Conservation (phyloP, 2,797 vertebrate species). For the Austrolebias charrua region DNA sequence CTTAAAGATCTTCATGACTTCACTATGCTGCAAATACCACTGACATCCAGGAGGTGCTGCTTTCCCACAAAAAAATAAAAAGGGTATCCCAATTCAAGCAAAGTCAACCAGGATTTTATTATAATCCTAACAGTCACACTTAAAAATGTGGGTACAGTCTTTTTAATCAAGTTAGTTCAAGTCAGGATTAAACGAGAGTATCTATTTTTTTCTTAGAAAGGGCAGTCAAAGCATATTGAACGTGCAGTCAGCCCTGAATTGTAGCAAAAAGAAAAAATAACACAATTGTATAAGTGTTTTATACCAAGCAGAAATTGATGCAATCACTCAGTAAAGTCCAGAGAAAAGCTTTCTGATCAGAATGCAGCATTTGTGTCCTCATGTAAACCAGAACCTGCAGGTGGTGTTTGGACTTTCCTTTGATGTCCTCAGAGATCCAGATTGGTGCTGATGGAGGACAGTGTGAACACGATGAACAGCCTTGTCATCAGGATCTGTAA, state of each 20-base stretch:
- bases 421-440: constrained; percentile 38
- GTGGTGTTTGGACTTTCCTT: constrained; percentile 26
- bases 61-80: constrained; percentile 8
- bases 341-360: constrained; percentile 6
- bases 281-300: constrained; percentile 3
- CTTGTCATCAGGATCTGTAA: constrained; percentile 36
- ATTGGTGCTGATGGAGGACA: constrained; percentile 32
- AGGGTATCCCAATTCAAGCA: background rate
- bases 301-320: background rate
- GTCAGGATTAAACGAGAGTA: background rate
- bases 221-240: background rate
- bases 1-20: constrained; percentile 36
- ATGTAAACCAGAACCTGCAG: background rate
- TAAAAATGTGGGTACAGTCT: background rate
- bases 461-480: constrained; percentile 23
- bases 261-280: background rate
- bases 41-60: constrained; percentile 25
- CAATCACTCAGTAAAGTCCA: background rate
- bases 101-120: background rate
- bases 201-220: background rate
- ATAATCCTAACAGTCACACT: background rate
- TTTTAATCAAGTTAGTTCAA: background rate
- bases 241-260: background rate
- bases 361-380: constrained; percentile 1
- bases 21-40: background rate